A percentile compares a stretch with the other conserved stretches of the same genome.
Evolutionary conservation across 2,113 vertebrate genomes (phyloP).

Genomic region (Camelus bactrianus): DNA sequence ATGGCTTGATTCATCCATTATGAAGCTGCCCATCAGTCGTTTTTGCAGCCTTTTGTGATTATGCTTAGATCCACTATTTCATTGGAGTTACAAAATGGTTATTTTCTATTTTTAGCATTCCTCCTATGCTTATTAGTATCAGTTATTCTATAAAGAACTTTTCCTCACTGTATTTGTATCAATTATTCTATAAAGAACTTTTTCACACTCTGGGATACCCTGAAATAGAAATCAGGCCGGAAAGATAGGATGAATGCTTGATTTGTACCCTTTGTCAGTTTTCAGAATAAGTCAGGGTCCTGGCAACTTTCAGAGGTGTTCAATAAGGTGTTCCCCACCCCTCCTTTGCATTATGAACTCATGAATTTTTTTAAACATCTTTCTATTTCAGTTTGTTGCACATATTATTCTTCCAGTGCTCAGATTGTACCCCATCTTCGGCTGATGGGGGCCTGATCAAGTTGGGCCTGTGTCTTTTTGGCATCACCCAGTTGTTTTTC

Average conservation of each 20-base stretch:
- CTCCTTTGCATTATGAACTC: not conserved
- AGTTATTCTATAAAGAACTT: not conserved
- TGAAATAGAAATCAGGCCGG: not conserved
- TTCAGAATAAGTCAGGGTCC: not conserved
- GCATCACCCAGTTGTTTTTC: not conserved
- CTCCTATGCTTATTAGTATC: not conserved
- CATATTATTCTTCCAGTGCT: not conserved
- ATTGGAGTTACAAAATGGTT: not conserved
- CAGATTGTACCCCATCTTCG: not conserved
- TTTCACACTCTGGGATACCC: not conserved
- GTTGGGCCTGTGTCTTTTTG: not conserved
- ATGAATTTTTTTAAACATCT: not conserved
- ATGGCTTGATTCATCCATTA: not conserved
- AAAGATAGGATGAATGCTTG: not conserved
- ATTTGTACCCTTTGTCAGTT: not conserved
- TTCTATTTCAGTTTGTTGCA: not conserved
- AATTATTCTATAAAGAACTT: not conserved
- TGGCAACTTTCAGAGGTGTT: not conserved
- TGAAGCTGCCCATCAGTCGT: not conserved
- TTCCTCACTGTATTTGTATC: not conserved
- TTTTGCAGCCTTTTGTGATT: slow-evolving; percentile 14
- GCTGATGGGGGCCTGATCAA: not conserved
- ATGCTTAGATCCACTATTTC: slow-evolving; percentile 4
- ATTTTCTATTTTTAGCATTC: not conserved
- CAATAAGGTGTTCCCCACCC: not conserved